phyloP scores from a whole-genome alignment of 2,797 vertebrate genomes.

The Melanotaenia nigrans region DNA sequence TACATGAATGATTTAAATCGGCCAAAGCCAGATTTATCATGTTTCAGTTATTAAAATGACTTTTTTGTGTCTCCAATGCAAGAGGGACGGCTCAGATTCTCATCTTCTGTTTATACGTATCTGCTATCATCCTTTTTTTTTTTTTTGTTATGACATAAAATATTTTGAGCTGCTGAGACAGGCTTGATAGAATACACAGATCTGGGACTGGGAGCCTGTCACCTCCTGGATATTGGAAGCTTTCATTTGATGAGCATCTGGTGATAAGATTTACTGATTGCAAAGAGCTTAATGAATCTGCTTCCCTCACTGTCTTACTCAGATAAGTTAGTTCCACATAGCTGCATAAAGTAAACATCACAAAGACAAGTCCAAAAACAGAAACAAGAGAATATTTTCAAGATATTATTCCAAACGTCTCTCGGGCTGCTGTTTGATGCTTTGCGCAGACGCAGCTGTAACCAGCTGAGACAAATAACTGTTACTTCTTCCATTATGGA shows the following conservation, averaged over 20 bases:
- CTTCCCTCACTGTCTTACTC: constrained; percentile 71
- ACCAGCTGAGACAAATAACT: constrained; percentile 73
- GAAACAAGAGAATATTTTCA: constrained; percentile 49
- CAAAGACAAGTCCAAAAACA: constrained; percentile 67
- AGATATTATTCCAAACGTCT: constrained; percentile 65
- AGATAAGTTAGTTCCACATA: constrained; percentile 72
- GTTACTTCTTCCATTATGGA: constrained; percentile 69
- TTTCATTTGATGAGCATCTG: constrained; percentile 77
- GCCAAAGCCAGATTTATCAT: constrained; percentile 17
- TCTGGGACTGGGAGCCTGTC: constrained; percentile 62
- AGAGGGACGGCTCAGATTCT: constrained; percentile 39
- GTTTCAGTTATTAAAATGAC: constrained; percentile 35
- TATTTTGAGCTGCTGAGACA: constrained; percentile 57
- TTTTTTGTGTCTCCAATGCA: constrained; percentile 50
- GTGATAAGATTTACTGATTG: constrained; percentile 78
- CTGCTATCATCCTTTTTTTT: constrained; percentile 54
- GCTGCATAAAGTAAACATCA: constrained; percentile 72
- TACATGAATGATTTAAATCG: constrained; percentile 37
- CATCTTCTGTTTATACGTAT: constrained; percentile 43
- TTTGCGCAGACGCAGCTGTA: constrained; percentile 61
- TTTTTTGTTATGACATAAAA: constrained; percentile 67
- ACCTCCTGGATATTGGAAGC: constrained; percentile 76
- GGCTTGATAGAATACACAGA: constrained; percentile 71
- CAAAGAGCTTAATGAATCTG: constrained; percentile 78
- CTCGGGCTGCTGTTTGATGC: constrained; percentile 49